Evolutionary conservation across 2,888 invertebrate genomes (phyloP), one percentile per base, ranked within the genome.

Genomic region (Teleogryllus oceanicus): DNA sequence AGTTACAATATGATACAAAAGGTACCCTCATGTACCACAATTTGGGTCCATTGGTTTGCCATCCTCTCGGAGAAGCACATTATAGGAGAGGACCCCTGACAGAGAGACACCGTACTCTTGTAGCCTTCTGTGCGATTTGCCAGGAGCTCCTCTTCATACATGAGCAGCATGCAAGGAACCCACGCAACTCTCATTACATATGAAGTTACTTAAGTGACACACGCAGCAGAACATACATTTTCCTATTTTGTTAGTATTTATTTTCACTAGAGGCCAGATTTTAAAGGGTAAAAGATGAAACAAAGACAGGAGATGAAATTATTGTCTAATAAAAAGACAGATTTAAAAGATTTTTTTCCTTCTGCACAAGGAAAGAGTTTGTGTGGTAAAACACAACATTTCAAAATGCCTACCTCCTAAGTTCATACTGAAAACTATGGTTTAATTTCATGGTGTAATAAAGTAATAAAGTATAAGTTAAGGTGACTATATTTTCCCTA

Each of bases 71-170:
- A 76, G 21, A 77, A 80, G 81, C 20, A 82, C 75, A 76, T 78
- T 81, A 79, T 83, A 83, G 49, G 81, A 79, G 50, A 83, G 80
- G 62, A 83, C 82, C 77, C 83, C 82, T 49, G 83, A 83, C 21
- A 83, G 77, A 16, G 82, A 83, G n/a, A 83, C 83, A 49, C 83
- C 83, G 80, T 83, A 83, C 77, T 82, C 80, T 77, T 82, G 81
- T 13, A 83, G 80, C 11, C 80, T 78, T 49, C 83, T 50, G 83
- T 82, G 74, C 81, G 80, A 80, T 83, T 83, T 21, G 82, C 81
- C 37, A 74, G 79, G 50, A 83, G 79, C 21, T 82, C 82, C 82
- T 82, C 83, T 83, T 81, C 76, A 81, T 49, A 75, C 12, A 49
- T 77, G 50, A 49, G 37, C 49, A 50, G 77, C 77, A 77, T 77